Base-by-base conservation (phyloP, 2,113 vertebrate species). In the Channa maculata region DNA sequence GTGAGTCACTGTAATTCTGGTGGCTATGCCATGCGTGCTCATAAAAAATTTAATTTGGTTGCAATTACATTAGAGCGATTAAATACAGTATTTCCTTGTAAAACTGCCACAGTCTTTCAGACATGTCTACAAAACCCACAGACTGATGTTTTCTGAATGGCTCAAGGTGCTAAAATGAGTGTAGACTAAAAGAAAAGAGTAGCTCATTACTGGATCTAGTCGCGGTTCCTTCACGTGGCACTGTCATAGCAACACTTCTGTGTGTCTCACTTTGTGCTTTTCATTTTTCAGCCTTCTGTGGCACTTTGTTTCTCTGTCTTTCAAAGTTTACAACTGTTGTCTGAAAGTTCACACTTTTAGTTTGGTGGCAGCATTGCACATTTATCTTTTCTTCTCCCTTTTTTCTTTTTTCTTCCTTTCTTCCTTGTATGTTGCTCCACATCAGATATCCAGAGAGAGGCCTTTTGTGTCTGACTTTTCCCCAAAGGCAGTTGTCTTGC, bases 391-490 rank as follows among this genome's bases (percentile, higher is more conserved):
- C 24, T 24, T 24, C 24, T 24, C 24, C 24, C 67, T 49, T 41
- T 48, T 69, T 51, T 53, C 14, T 71, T 57, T 63, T 62, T 78
- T 57, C 13, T 44, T 44, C 67, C 79, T 71, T 76, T 84, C 83
- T 59, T 83, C 75, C 71, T 62, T 67, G 81, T 85, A 79, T 75
- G 75, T 80, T 82, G 80, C 86, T 90, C 79, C 82, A 90, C 88
- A 92, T 91, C 92, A 92, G 75, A 92, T 80, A 86, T 86, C 86
- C 65, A 92, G 81, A 82, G 83, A 92, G 82, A 78, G 86, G 82
- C 76, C 92, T 92, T 92, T 92, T 92, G 93, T 93, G 91, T 93
- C 92, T 90, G 88, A 79, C 89, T 90, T 85, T 88, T 89, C 91
- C 93, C 91, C 76, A 83, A 87, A 91, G 93, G 93, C 90, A 88